Percentiles rank a stretch among this genome's conserved stretches.
Evolutionary conservation across 2,113 vertebrate species (phyloP).

Genomic region (Corythaeola cristata): DNA sequence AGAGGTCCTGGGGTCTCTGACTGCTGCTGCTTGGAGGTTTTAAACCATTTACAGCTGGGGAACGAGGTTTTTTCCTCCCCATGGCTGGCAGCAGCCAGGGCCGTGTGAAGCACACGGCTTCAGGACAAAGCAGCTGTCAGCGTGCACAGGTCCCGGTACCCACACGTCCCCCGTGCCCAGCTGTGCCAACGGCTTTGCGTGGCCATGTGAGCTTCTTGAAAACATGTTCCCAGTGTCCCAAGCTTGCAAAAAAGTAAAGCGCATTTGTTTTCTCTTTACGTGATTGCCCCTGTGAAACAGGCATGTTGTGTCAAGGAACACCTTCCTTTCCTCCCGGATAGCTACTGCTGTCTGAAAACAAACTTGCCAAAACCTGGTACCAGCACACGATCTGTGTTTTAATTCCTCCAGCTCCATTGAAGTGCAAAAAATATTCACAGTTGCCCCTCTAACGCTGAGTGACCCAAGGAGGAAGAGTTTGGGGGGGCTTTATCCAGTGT

Average conservation of each 20-base stretch:
- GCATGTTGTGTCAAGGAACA: neutral
- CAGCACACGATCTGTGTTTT: neutral
- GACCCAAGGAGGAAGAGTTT: neutral
- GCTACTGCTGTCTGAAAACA: neutral
- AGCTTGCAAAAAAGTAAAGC: neutral
- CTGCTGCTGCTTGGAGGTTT: neutral
- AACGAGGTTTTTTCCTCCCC: fast-evolving
- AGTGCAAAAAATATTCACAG: neutral
- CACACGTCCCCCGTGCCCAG: too few relatives aligned
- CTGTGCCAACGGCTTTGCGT: neutral
- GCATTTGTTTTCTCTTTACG: neutral
- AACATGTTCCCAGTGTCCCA: neutral
- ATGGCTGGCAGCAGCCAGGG: neutral
- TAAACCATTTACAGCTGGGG: too few relatives aligned
- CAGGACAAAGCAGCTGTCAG: neutral
- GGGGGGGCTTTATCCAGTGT: neutral
- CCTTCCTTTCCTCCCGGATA: neutral
- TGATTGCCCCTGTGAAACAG: neutral
- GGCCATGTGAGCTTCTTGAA: neutral
- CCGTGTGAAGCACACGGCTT: neutral
- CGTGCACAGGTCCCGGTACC: neutral
- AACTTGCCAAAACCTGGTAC: neutral
- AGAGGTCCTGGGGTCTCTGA: neutral
- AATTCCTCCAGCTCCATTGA: neutral
- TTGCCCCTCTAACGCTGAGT: neutral